Base-by-base conservation (phyloP, 1,140 invertebrate species). In the Camponotus vicinus region DNA sequence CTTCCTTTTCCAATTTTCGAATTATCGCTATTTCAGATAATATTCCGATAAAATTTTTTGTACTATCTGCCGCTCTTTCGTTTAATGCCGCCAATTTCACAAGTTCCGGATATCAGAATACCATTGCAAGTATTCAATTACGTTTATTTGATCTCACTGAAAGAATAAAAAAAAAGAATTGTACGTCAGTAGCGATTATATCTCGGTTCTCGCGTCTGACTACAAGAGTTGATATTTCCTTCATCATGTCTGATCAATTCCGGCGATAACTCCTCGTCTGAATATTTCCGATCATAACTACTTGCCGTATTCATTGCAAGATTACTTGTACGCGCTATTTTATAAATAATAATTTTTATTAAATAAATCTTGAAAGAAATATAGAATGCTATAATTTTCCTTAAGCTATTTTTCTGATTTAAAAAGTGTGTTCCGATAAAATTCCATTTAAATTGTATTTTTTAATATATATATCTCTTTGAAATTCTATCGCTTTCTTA, bases 111-210 rank as follows among this genome's bases (percentile, higher is more conserved):
- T 15, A 34, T 11, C 4, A 21, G 27, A 49, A 5, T 67, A 67
- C 27, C 18, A 32, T 3, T 3, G 13, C 34, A n/a, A n/a, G 21
- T 69, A 69, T 79, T 69, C 13, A 69, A 21, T 79, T 79, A 40
- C 13, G 8, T 67, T 67, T 13, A 0, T 52, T 0, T 45, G 13
- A 69, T 4, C 15, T 52, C 3, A 18, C 1, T n/a, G 3, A 49
- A 66, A 40, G 21, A 80, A 27, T 13, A 13, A 59, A 52, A 37
- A 8, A 55, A 45, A 40, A 13, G 3, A 55, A 55, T 34, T 32
- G n/a, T 18, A 9, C 11, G 13, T 52, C 13, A 15, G 3, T 52
- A 45, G 15, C 27, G n/a, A 32, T 57, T 8, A 3, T 40, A 67
- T 2, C n/a, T 55, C 13, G 4, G 2, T 37, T 69, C 32, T 37